Base-by-base conservation (phyloP, 2,113 vertebrate species). In the Chamaea fasciata region DNA sequence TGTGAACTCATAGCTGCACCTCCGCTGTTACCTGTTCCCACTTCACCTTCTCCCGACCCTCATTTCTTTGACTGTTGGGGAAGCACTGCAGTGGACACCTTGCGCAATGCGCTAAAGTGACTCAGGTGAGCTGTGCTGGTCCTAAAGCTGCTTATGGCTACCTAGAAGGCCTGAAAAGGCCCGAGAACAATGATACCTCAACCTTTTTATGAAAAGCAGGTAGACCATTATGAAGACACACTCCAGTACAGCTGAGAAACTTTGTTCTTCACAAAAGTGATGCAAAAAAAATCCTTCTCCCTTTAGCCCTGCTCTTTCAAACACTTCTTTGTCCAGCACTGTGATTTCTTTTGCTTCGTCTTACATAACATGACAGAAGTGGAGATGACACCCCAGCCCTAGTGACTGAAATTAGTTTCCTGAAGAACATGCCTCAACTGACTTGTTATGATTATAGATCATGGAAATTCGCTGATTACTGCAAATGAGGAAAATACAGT, bases 391-490 rank as follows among this genome's bases (percentile, higher is more conserved):
- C 75, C 55, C 41, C 35, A 87, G 52, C 27, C 71, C 76, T 30
- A 59, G 67, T 90, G 95, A 89, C 47, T 50, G 65, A 89, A 92
- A 94, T 95, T 67, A 59, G 28, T 81, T 92, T 95, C 76, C 87
- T 56, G 52, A 90, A 89, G 88, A 89, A 78, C 57, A 42, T 82
- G 52, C 56, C 84, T 95, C 62, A 52, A 20, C 42, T 89, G 91
- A 94, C 46, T 91, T 90, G 60, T 75, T 84, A 89, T 62, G 53
- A 87, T 87, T 94, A 84, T 85, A 87, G 71, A 95, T 93, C 83
- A 82, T 80, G 83, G 85, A 95, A 95, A 96, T 92, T 93, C 92
- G 74, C 80, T 76, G 94, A 95, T 97, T 94, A 92, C 83, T 94
- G 87, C 92, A 97, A 96, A 96, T 86, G 84, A 88, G 71, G 76